phyloP scores from a whole-genome alignment of 37 sponge, comb jelly and placozoan species.

The Lycopodina hypogea region DNA sequence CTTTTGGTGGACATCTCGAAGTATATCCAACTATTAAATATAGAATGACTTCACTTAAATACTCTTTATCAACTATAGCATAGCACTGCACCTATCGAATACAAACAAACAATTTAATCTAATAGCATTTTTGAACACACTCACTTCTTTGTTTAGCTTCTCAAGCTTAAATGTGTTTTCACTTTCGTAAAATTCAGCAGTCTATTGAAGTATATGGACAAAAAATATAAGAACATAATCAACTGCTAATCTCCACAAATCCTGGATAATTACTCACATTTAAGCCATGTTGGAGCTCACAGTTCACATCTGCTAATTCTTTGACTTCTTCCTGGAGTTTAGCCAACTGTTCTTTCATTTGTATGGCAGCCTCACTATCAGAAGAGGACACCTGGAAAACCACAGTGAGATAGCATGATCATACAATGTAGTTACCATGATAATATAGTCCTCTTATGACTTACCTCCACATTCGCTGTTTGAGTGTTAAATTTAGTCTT shows the following conservation, averaged over 20 bases:
- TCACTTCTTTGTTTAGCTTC: not conserved
- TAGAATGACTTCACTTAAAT: too few relatives aligned
- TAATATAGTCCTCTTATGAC: too few relatives aligned
- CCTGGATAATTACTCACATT: not conserved
- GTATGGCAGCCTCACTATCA: not conserved
- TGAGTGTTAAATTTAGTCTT: too few relatives aligned
- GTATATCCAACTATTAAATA: too few relatives aligned
- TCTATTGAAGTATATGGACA: not conserved
- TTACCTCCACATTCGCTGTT: too few relatives aligned
- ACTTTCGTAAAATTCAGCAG: not conserved
- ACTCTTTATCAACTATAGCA: too few relatives aligned
- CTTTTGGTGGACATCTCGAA: too few relatives aligned
- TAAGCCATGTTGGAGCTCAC: not conserved
- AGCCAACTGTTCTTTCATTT: not conserved
- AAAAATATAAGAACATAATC: not conserved
- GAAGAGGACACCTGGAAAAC: not conserved
- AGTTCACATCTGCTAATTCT: not conserved
- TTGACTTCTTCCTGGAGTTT: not conserved
- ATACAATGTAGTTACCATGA: too few relatives aligned
- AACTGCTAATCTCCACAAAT: not conserved
- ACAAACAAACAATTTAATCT: too few relatives aligned
- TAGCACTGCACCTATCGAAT: too few relatives aligned
- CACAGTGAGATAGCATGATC: too few relatives aligned
- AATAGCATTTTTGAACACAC: not conserved
- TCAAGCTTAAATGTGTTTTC: not conserved